Evolutionary conservation across 2,888 invertebrate genomes (phyloP), one percentile per base, ranked within the genome.

Genomic region (Philereme transversata): DNA sequence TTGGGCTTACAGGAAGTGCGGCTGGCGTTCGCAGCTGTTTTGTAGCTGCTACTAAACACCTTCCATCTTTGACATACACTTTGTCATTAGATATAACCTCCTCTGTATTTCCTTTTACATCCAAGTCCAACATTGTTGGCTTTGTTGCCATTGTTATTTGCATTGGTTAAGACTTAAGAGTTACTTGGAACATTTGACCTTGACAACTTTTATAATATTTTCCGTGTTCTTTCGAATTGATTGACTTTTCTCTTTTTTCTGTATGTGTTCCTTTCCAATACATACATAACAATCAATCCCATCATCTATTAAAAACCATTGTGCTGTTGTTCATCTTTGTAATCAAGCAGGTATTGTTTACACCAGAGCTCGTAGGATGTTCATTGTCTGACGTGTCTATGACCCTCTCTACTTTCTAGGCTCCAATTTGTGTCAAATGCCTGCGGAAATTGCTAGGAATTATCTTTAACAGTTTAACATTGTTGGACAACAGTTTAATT

Each of bases 1-100:
- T 81, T 82, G 81, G 81, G 77, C 72, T 67, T 82, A 76, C 88
- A 88, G 89, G 89, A 90, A 88, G 84, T 83, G 74, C 83, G 84
- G 81, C 80, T 83, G 73, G 83, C 65, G 74, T 70, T 70, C 74
- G 78, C 87, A 87, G 88, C 87, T 88, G 88, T 79, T 75, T 69
- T 64, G 70, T 60, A 60, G 61, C 63, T 60, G 60, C 67, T 52
- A 57, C 56, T 57, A 65, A 61, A 68, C 69, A 73, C 75, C 73
- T 72, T 74, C 63, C 62, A 70, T 65, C 51, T 64, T 61, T 53
- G 63, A 56, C 57, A 67, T 49, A 50, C 46, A 52, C 55, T 58
- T 57, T 60, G 50, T 51, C 11, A 53, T 60, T 64, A 60, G 38
- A 58, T 60, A 58, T 3, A 2, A 22, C 52, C 40, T 61, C 43